Evolutionary conservation across 2,888 invertebrate species (phyloP).

Genomic region (Cryptocephalus primarius): DNA sequence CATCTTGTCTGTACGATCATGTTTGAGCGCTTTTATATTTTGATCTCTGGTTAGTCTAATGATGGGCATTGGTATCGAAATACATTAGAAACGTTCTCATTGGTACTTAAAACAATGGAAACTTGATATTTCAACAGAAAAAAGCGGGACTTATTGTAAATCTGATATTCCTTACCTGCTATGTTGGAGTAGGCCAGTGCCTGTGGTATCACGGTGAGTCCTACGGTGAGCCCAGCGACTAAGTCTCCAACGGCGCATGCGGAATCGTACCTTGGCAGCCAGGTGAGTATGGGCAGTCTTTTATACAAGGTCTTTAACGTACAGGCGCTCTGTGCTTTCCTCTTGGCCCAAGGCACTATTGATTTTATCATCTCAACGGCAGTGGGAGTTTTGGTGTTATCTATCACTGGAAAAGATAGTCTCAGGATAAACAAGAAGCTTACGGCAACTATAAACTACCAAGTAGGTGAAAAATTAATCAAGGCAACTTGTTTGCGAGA

Average conservation of each 20-base stretch:
- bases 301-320: conserved; percentile 64
- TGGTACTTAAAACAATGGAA: too few relatives aligned
- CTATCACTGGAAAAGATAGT: conserved; percentile 12
- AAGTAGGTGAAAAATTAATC: too few relatives aligned
- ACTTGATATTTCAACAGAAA: too few relatives aligned
- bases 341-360: conserved; percentile 33
- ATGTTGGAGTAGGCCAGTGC: conserved; percentile 71
- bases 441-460: too few relatives aligned
- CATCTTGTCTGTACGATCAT: too few relatives aligned
- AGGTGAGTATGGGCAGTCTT: conserved; percentile 59
- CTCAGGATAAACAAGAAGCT: too few relatives aligned
- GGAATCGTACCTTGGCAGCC: conserved; percentile 66
- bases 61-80: too few relatives aligned
- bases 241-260: conserved; percentile 71
- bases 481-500: too few relatives aligned
- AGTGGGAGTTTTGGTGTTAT: conserved; percentile 13
- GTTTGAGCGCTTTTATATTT: too few relatives aligned
- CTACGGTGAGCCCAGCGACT: conserved; percentile 75
- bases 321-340: conserved; percentile 40
- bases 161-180: conserved; percentile 36
- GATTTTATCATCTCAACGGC: conserved; percentile 15
- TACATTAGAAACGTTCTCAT: too few relatives aligned
- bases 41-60: too few relatives aligned
- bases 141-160: too few relatives aligned
- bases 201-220: conserved; percentile 86